These are phyloP conservation scores for Petrocephalus sullivani DNA, from an alignment of 2,797 vertebrate genomes.

Conservation along the genomic window DNA sequence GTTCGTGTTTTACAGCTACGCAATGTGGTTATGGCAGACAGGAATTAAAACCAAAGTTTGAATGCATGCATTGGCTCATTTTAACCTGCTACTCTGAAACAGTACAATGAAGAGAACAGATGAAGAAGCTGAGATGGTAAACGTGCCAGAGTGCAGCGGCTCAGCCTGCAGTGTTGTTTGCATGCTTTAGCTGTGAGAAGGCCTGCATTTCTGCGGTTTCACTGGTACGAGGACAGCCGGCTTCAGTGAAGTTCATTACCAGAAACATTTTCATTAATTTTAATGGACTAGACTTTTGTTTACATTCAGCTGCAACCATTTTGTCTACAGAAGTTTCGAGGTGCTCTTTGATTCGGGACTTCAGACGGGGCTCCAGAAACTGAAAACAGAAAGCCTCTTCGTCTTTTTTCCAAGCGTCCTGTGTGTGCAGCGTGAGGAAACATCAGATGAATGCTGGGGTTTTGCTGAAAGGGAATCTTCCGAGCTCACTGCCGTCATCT, in stretches of 20 bases:
- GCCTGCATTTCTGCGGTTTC: neutral
- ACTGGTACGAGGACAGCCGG: neutral
- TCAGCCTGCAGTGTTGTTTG: neutral
- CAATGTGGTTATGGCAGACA: neutral
- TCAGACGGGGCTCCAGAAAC: slow-evolving; percentile 27
- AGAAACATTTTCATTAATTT: slow-evolving; percentile 11
- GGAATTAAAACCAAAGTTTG: neutral
- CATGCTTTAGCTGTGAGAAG: neutral
- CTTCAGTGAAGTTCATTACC: neutral
- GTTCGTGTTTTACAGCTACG: neutral
- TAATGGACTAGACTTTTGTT: slow-evolving; percentile 13
- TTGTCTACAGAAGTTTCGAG: neutral
- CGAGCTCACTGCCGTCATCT: neutral
- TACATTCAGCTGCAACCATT: slow-evolving; percentile 12
- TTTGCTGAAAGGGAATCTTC: neutral
- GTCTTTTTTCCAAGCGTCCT: slow-evolving; percentile 34
- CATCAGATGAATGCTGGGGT: neutral
- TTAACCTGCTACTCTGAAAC: neutral
- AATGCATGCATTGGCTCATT: neutral
- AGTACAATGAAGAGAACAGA: neutral
- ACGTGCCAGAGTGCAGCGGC: neutral
- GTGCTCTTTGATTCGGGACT: slow-evolving; percentile 20
- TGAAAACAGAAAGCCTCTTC: slow-evolving; percentile 26
- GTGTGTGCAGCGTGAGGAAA: neutral
- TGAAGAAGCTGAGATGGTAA: neutral